Conservation (phyloP, 2,888 invertebrate species). For the Timema cristinae region DNA sequence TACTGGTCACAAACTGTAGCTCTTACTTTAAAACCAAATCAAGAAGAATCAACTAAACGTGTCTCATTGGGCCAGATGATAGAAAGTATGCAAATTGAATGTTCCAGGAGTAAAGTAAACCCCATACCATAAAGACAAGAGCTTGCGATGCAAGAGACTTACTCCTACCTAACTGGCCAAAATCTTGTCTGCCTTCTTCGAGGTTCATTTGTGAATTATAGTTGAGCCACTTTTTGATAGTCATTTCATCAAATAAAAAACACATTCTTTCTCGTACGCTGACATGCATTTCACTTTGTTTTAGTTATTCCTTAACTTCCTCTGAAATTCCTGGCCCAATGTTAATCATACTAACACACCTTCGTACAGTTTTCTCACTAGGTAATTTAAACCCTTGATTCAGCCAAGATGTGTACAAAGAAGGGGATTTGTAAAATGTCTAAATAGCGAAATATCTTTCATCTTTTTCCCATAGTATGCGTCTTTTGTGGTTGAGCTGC, state of each 20-base stretch:
- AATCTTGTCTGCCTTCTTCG: slow-evolving; percentile 34
- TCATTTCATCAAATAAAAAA: slow-evolving; percentile 36
- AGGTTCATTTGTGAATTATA: slow-evolving; percentile 32
- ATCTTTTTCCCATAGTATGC: slow-evolving; percentile 32
- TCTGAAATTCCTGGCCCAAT: slow-evolving; percentile 33
- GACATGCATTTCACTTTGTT: slow-evolving; percentile 35
- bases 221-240: slow-evolving; percentile 32
- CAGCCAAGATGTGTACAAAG: slow-evolving; percentile 34
- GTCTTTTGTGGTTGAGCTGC: slow-evolving; percentile 3
- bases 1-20: slow-evolving; percentile 34
- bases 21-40: slow-evolving; percentile 29
- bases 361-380: slow-evolving; percentile 33
- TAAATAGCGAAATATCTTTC: slow-evolving; percentile 36
- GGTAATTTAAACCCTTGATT: slow-evolving; percentile 34
- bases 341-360: slow-evolving; percentile 35
- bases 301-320: slow-evolving; percentile 31
- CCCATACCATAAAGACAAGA: slow-evolving; percentile 35
- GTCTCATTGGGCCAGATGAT: slow-evolving; percentile 26
- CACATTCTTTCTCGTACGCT: slow-evolving; percentile 32
- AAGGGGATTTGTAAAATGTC: slow-evolving; percentile 38
- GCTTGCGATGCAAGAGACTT: slow-evolving; percentile 33
- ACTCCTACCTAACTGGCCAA: slow-evolving; percentile 30
- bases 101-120: slow-evolving; percentile 33
- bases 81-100: slow-evolving; percentile 34
- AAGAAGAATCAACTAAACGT: slow-evolving; percentile 28